Evolutionary conservation across 64 coral and sea anemone species (phyloP).

Genomic region (Trachythela sp.): DNA sequence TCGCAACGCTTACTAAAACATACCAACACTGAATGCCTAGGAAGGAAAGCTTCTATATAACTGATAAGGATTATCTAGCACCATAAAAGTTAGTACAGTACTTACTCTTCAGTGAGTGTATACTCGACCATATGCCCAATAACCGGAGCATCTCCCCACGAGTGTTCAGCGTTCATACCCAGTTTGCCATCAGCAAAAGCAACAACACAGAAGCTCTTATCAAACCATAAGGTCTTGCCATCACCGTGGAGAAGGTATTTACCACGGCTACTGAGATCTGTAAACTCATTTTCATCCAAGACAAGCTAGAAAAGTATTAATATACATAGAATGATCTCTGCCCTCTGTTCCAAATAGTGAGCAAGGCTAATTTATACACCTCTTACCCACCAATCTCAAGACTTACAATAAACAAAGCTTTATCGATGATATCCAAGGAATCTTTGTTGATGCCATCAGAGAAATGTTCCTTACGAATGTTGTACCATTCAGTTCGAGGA

Average conservation of each 20-base stretch:
- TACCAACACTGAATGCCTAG: no score
- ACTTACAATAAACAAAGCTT: conserved; percentile 94
- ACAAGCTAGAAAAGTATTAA: conserved; percentile 44
- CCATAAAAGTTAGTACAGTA: not conserved
- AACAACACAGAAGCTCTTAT: conserved; percentile 81
- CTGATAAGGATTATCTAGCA: not conserved
- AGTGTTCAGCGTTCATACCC: conserved; percentile 86
- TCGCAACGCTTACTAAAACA: no score
- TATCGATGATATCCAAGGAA: conserved; percentile 79
- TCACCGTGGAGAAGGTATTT: conserved; percentile 95
- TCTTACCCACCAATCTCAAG: not conserved
- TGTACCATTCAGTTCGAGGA: conserved; percentile 77
- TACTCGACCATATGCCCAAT: conserved; percentile 91
- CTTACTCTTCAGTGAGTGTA: conserved; percentile 80
- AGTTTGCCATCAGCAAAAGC: conserved; percentile 90
- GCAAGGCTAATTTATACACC: not conserved
- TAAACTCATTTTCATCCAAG: conserved; percentile 71
- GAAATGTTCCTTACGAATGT: conserved; percentile 67
- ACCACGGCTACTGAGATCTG: conserved; percentile 57
- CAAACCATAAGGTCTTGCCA: conserved; percentile 91
- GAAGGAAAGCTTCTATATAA: not conserved
- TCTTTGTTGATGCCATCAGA: conserved; percentile 79
- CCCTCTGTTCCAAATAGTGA: not conserved
- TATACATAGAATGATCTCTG: not conserved
- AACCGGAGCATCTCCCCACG: conserved; percentile 95